Evolutionary conservation across 2,113 vertebrate genomes (phyloP), one percentile per base, ranked within the genome.

Genomic region (Lanius ludovicianus): DNA sequence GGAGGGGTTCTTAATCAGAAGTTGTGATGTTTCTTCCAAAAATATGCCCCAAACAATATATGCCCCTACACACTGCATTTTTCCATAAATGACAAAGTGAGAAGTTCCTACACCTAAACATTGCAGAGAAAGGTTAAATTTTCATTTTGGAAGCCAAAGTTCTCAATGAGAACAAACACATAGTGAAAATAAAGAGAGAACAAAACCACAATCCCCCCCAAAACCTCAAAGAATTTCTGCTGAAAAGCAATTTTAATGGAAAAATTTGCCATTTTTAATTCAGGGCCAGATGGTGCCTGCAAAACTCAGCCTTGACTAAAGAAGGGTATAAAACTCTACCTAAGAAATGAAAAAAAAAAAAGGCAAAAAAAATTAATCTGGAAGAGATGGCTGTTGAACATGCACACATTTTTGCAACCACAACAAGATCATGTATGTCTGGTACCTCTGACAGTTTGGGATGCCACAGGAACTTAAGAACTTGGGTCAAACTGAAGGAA

Each of bases 181-280:
- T 39, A 9, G 41, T 85, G 27, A 28, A 59, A 69, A 68, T 3
- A 70, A 30, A 53, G 33, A 53, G 12, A 68, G 47, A 68, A 14
- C 3, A 65, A 92, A 78, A 19, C 1, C 15, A 41, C 16, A 33
- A 69, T 3, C 3, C 1, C 0, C 1, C 4, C 5, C 8, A 24
- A 56, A 41, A 13, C 15, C 21, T 71, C 44, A 49, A 84, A 76
- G 18, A 63, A 84, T 50, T 90, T 55, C 56, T 42, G 7, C 35
- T 78, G 30, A 69, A 81, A 88, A 64, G 15, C 3, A 31, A 56
- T 78, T 82, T 73, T 78, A 60, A 60, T 60, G 33, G 46, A 88
- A 84, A 85, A 64, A 8, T 3, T 69, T 37, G 35, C 18, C 44
- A 64, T 53, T 80, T 84, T 53, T 53, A 83, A 75, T 59, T 74